Conservation (phyloP, 2,888 invertebrate species). For the Scelioninae gen. 1 region DNA sequence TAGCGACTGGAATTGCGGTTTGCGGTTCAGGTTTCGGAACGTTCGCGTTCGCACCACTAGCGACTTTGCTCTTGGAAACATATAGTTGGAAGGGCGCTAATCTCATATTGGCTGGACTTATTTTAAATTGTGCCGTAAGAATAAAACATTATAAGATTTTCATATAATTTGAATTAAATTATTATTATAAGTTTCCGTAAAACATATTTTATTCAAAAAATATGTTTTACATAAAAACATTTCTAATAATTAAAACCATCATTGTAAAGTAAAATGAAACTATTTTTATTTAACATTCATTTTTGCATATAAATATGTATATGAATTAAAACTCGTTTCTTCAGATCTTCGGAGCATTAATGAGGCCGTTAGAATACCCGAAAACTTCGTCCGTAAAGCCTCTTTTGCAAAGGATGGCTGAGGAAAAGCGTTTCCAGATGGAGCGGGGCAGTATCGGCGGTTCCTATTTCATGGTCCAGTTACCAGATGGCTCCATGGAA, state of each 20-base stretch:
- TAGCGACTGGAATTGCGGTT: constrained; percentile 97
- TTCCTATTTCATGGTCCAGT: constrained; percentile 93
- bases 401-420: constrained; percentile 95
- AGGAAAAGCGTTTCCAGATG: constrained; percentile 95
- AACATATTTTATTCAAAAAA: background rate
- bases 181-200: background rate
- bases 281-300: no score
- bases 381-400: constrained; percentile 91
- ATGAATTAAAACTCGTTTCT: background rate
- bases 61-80: constrained; percentile 90
- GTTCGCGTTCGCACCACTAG: constrained; percentile 96
- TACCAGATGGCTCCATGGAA: constrained; percentile 96
- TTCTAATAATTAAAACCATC: no score
- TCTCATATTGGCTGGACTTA: constrained; percentile 95
- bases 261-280: no score
- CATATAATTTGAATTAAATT: no score
- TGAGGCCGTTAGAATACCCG: constrained; percentile 92
- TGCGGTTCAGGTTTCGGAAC: constrained; percentile 98
- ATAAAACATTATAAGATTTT: no score
- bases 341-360: constrained; percentile 90
- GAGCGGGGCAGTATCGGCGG: constrained; percentile 95
- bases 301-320: no score
- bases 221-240: no score
- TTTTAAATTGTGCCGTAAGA: constrained; percentile 93
- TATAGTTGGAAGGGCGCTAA: constrained; percentile 96